These are phyloP conservation scores for Illadopsis cleaveri DNA, from an alignment of 2,113 vertebrate species.

Conservation along the genomic window DNA sequence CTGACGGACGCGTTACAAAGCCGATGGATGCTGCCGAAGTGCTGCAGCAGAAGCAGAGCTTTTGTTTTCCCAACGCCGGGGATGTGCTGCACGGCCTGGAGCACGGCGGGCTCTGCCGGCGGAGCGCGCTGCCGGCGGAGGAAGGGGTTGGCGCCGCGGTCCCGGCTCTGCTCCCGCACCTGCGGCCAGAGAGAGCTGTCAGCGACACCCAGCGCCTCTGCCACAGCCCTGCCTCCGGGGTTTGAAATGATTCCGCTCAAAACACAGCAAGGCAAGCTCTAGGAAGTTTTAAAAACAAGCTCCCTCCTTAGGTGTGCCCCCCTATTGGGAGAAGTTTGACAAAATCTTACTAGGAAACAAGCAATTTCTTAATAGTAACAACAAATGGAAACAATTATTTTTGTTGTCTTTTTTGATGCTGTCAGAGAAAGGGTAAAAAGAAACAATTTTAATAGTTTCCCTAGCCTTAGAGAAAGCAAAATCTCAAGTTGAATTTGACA, in stretches of 20 bases:
- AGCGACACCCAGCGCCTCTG: background rate
- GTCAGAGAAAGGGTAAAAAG: background rate
- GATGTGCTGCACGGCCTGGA: slow-evolving; percentile 80
- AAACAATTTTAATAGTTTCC: background rate
- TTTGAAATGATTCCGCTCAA: too few relatives aligned
- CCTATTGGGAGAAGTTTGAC: background rate
- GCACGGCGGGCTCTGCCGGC: slow-evolving; percentile 71
- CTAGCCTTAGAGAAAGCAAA: background rate
- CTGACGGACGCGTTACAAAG: slow-evolving; percentile 73
- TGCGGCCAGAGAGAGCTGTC: slow-evolving; percentile 29
- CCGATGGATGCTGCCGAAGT: slow-evolving; percentile 80
- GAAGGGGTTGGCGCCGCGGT: slow-evolving; percentile 80
- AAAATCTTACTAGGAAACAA: background rate
- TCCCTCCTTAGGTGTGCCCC: background rate
- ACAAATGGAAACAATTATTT: background rate
- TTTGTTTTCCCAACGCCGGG: slow-evolving; percentile 88
- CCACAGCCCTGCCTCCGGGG: background rate
- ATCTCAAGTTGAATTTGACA: background rate
- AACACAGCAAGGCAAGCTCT: fast-evolving
- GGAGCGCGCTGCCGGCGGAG: slow-evolving; percentile 35
- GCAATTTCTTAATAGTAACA: background rate
- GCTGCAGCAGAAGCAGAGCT: slow-evolving; percentile 81
- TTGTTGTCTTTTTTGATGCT: background rate
- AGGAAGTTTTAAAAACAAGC: background rate
- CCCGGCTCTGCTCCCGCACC: slow-evolving; percentile 81